phyloP scores from a whole-genome alignment of 37 sponge, comb jelly and placozoan species.

The Chondrosia reniformis region DNA sequence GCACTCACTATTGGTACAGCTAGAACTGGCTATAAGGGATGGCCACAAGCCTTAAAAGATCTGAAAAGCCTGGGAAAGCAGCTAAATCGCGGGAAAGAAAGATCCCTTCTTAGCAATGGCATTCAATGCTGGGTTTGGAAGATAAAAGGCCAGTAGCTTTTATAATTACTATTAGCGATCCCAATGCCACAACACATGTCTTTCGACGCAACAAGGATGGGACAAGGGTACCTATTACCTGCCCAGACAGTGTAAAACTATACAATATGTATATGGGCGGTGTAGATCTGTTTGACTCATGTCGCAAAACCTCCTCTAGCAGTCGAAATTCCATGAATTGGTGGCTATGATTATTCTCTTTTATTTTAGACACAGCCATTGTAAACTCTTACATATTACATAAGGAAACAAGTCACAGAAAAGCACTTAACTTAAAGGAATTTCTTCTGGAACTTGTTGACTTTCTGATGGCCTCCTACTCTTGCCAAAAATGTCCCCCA shows the following conservation, averaged over 20 bases:
- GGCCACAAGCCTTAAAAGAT: neutral
- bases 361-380: neutral
- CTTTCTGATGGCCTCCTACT: too few species aligned
- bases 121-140: slow-evolving; percentile 7
- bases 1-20: neutral
- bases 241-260: neutral
- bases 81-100: neutral
- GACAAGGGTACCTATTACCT: neutral
- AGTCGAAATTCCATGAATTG: slow-evolving; percentile 13
- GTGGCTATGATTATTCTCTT: neutral
- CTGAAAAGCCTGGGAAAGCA: neutral
- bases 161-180: neutral
- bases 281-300: slow-evolving; percentile 15
- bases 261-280: slow-evolving; percentile 18
- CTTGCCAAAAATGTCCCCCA: neutral
- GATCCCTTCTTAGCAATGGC: neutral
- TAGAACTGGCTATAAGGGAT: neutral
- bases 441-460: neutral
- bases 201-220: slow-evolving; percentile 1
- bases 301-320: neutral
- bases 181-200: neutral
- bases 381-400: slow-evolving; percentile 1
- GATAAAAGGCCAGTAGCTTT: neutral
- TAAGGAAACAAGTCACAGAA: neutral
- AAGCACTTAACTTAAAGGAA: slow-evolving; percentile 3